Base-by-base conservation (phyloP, 2,888 invertebrate species). In the Geophilus truncorum region DNA sequence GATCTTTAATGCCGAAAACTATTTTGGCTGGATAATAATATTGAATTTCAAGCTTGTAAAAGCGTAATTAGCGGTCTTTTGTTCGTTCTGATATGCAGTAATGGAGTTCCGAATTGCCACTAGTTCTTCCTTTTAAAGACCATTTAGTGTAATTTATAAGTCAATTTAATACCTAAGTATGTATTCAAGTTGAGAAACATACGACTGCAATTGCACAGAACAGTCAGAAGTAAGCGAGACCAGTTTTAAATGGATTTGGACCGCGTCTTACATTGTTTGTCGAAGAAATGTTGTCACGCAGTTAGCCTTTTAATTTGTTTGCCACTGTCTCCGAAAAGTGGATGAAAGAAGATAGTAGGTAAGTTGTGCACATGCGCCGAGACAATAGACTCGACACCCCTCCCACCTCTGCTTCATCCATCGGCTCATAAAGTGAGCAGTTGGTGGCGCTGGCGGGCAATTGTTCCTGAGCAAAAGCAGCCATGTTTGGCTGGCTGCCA, bases 401-500 rank as follows among this genome's bases (percentile, higher is more conserved):
- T n/a, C 70, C 70, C 70, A 70, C 70, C 70, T 70, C 70, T 25
- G 70, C 12, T 70, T 70, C 70, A 70, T 70, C 70, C 70, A 28
- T 70, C 70, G 70, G 70, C 70, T 70, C 70, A 70, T 70, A 70
- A 70, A 70, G 70, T 70, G 70, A 70, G 70, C 70, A 70, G 70
- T 70, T 70, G 70, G 70, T 70, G 70, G 70, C 70, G 70, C 70
- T 70, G 36, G 77, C 32, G 77, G 36, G 77, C 77, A 36, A 77
- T 77, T 77, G 36, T 77, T 77, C 77, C 34, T 34, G 36, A 30
- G 36, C 34, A 32, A 77, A 77, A 77, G 77, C 77, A 77, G 77
- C 32, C 77, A 36, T 77, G 77, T 77, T 77, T 77, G 77, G 77
- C 32, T 32, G 36, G 77, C 77, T 34, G 77, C 77, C 77, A 77